phyloP scores from a whole-genome alignment of 2,113 vertebrate species.

The Nestor notabilis region DNA sequence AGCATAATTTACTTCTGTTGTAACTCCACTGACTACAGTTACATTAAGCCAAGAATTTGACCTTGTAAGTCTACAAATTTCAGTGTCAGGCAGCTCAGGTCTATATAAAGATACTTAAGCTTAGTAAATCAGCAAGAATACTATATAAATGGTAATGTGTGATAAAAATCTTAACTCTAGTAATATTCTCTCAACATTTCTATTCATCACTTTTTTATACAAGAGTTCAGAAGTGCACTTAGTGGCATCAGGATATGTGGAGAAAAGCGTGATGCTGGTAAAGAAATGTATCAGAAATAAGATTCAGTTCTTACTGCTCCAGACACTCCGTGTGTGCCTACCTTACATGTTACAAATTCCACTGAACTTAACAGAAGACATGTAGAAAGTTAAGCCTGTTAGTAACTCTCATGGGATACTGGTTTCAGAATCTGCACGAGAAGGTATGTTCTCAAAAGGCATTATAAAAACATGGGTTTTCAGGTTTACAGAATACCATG shows the following conservation, averaged over 20 bases:
- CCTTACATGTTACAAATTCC: not conserved
- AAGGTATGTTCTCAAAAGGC: constrained; percentile 39
- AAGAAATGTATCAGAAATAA: not conserved
- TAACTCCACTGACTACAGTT: not conserved
- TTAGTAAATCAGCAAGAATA: constrained; percentile 16
- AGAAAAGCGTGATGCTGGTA: constrained; percentile 35
- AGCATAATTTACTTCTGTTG: not conserved
- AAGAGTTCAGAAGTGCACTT: constrained; percentile 61
- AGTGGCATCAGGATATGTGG: constrained; percentile 18
- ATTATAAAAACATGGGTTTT: constrained; percentile 34
- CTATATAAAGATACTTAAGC: constrained; percentile 23
- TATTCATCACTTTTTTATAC: not conserved
- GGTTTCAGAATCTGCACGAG: constrained; percentile 32
- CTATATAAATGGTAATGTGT: not conserved
- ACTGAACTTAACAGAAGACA: not conserved
- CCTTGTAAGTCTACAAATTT: not conserved
- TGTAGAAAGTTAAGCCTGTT: not conserved
- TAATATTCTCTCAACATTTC: constrained; percentile 3
- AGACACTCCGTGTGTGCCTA: constrained; percentile 3
- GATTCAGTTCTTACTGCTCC: constrained; percentile 1
- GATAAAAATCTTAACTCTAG: constrained; percentile 20
- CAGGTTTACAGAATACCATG: constrained; percentile 46
- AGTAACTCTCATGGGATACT: not conserved
- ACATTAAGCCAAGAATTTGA: not conserved
- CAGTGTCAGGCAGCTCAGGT: constrained; percentile 36